Conservation (phyloP, 2,113 vertebrate genomes). For the Mus musculus region GRCm39 chr11:79874001-79874500, state of each 20-base stretch:
- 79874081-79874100: background rate
- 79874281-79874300: conserved; percentile 8
- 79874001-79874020: background rate
- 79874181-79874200: background rate
- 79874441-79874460: background rate
- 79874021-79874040: background rate
- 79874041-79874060: background rate
- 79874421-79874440: background rate
- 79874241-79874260: conserved; percentile 25
- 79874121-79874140: background rate
- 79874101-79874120: background rate
- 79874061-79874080: background rate
- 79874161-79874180: no score
- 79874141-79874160: background rate
- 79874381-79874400: background rate
- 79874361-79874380: background rate
- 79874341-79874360: background rate
- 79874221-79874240: background rate
- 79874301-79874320: background rate
- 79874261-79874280: conserved; percentile 47
- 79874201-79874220: background rate
- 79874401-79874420: background rate
- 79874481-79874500: background rate
- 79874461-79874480: background rate
- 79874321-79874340: background rate